Base-by-base conservation (phyloP, 2,113 vertebrate species). In the Hystrix brachyura region DNA sequence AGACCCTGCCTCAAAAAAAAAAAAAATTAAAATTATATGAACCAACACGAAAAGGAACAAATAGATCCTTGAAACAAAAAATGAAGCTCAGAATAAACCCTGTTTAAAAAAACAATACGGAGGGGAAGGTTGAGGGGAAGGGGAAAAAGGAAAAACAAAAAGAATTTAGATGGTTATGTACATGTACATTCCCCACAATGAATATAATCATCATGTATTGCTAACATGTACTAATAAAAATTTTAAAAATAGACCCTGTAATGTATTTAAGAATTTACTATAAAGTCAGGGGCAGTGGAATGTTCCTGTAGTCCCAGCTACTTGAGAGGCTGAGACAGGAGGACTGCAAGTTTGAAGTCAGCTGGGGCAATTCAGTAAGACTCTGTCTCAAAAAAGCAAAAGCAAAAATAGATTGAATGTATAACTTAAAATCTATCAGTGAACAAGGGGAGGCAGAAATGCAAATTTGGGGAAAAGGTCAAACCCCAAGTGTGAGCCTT, bases 181-280 rank as follows among this genome's bases (percentile, higher is more conserved):
- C 34, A 71, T 38, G 17, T 38, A 71, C 34, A 19, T 69, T n/a
- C n/a, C n/a, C n/a, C 17, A 71, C 6, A n/a, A 69, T 43, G n/a
- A 38, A 10, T 71, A 3, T 43, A 38, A 71, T 19, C 69, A 21
- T n/a, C 43, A 71, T 38, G 69, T 43, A 38, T 19, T 38, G 69
- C 69, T 38, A 71, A 71, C 17, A 38, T 38, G n/a, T 43, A 71
- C 34, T 71, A 38, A 71, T 38, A 71, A 21, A 62, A 60, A 19
- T 60, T 57, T 57, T 19, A 21, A 60, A 71, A 38, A 18, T 4
- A 81, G 53, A 57, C 34, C 6, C 14, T 87, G 72, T 9, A 90
- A 15, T 65, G 90, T 10, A 59, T n/a, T 92, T 84, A 94, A 87
- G 71, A 94, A 80, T 84, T 82, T 93, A 87, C 82, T 65, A 55